Conservation (phyloP, 2,113 vertebrate genomes). For the Mormyrus iriodes region DNA sequence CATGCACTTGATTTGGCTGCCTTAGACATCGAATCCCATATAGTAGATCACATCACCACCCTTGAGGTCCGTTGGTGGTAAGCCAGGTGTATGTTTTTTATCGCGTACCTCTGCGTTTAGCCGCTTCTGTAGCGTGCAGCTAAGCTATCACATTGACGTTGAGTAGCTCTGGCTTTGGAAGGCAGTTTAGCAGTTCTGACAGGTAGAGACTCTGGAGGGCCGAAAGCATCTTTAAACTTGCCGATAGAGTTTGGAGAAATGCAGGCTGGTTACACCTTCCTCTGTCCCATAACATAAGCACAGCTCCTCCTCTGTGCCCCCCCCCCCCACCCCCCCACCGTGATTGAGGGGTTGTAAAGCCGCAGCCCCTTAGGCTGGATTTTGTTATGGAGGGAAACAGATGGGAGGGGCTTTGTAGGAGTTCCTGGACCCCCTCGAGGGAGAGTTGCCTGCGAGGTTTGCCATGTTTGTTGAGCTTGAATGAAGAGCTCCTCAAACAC, state of each 20-base stretch:
- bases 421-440: neutral
- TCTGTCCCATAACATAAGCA: neutral
- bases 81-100: neutral
- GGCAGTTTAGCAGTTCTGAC: neutral
- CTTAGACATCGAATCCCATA: neutral
- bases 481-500: neutral
- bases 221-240: neutral
- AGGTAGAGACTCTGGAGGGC: neutral
- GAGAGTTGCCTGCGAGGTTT: neutral
- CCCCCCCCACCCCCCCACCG: neutral
- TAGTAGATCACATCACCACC: neutral
- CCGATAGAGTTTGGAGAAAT: neutral
- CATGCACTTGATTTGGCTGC: neutral
- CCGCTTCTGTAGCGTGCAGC: neutral
- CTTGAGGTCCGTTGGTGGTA: neutral
- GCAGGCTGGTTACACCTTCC: neutral
- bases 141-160: neutral
- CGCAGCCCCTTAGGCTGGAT: neutral
- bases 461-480: neutral
- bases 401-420: neutral
- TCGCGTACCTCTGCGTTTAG: neutral
- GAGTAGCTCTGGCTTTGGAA: neutral
- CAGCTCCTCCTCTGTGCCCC: neutral
- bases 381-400: neutral
- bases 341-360: neutral